Percentiles rank a stretch among this genome's conserved stretches.
Evolutionary conservation across 2,797 vertebrate species (phyloP).

Genomic region (Novumbra hubbsi): DNA sequence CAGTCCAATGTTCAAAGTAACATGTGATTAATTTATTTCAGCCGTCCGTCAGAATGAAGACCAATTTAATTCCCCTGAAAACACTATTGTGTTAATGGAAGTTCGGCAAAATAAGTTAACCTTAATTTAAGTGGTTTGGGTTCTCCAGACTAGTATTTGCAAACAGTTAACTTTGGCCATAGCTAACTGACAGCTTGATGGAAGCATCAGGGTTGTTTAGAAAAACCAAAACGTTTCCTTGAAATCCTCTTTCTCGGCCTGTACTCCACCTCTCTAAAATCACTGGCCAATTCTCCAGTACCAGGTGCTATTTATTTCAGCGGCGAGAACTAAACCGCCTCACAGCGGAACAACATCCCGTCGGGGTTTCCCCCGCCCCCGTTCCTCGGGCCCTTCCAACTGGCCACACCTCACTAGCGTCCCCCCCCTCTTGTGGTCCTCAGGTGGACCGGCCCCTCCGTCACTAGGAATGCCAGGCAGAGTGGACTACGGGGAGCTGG

Average conservation of each 20-base stretch:
- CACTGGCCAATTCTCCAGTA: not conserved
- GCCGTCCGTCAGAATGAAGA: not conserved
- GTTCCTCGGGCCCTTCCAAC: not conserved
- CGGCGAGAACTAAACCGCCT: not conserved
- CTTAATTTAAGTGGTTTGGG: too few species aligned
- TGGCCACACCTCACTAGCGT: not conserved
- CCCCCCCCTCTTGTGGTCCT: not conserved
- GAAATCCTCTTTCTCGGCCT: not conserved
- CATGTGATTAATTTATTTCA: not conserved
- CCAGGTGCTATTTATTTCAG: not conserved
- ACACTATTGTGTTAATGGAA: too few species aligned
- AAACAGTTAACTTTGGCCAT: too few species aligned
- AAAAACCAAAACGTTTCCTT: not conserved
- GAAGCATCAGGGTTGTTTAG: too few species aligned
- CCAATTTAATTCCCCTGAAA: not conserved
- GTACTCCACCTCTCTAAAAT: not conserved
- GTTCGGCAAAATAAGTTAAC: too few species aligned
- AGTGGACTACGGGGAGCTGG: slow-evolving; percentile 76
- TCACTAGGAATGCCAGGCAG: slow-evolving; percentile 72
- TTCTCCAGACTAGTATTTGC: too few species aligned
- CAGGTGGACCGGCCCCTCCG: slow-evolving; percentile 37
- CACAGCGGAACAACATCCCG: not conserved
- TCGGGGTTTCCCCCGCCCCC: not conserved
- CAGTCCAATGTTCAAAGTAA: slow-evolving; percentile 3
- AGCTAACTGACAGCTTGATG: too few species aligned